phyloP scores from a whole-genome alignment of 1,140 invertebrate species.

The Philotrypesis tridentata region DNA sequence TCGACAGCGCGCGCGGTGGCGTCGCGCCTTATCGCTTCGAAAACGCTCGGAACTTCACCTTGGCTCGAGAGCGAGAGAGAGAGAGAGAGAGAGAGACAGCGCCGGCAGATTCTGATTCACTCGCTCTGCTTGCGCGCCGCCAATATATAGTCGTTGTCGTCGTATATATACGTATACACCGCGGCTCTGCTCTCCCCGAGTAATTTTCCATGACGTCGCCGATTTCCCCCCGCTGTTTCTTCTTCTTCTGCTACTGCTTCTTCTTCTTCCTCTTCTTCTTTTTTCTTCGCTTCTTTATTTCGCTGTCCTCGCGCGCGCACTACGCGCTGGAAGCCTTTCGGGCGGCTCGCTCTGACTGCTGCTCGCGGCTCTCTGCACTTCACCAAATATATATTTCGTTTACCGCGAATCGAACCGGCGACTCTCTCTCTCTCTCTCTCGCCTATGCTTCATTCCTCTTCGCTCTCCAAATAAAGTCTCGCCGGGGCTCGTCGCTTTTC shows the following conservation, averaged over 20 bases:
- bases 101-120: neutral
- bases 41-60: slow-evolving; percentile 42
- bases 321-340: neutral
- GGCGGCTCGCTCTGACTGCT: neutral
- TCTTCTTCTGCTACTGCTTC: neutral
- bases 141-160: too few relatives aligned
- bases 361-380: too few relatives aligned
- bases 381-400: slow-evolving; percentile 28
- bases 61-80: neutral
- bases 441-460: slow-evolving; percentile 14
- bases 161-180: too few relatives aligned
- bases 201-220: slow-evolving; percentile 41
- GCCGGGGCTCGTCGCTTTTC: neutral
- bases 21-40: slow-evolving; percentile 40
- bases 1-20: slow-evolving; percentile 21
- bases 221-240: slow-evolving; percentile 7
- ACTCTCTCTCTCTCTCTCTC: too few relatives aligned
- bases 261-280: neutral
- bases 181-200: neutral
- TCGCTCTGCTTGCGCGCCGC: neutral
- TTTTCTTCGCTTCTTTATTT: slow-evolving; percentile 13
- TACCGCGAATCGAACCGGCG: slow-evolving; percentile 37
- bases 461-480: slow-evolving; percentile 1
- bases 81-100: too few relatives aligned
- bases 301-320: neutral